phyloP scores from a whole-genome alignment of 2,113 vertebrate genomes.

The Pristiophorus japonicus region DNA sequence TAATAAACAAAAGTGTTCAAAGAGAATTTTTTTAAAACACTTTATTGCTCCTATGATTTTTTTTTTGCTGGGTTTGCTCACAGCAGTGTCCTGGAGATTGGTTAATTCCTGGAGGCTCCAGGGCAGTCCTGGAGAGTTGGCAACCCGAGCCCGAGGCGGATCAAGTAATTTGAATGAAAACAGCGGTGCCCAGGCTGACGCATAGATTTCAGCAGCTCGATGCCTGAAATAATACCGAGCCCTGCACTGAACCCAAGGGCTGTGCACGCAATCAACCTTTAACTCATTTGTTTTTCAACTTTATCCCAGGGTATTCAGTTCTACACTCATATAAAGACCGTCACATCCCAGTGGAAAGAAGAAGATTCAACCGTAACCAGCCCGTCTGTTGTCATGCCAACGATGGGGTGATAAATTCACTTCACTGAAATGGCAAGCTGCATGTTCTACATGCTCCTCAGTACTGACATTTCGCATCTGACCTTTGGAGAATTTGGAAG shows the following conservation, averaged over 20 bases:
- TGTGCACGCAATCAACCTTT: background rate
- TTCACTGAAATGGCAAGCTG: background rate
- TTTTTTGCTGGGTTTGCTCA: background rate
- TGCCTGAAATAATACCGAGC: background rate
- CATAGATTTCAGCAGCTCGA: background rate
- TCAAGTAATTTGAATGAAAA: background rate
- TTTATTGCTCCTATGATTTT: background rate
- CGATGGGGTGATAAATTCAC: conserved; percentile 77
- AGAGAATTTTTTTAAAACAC: background rate
- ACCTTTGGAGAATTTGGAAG: background rate
- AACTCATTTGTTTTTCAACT: conserved; percentile 31
- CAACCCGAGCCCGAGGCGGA: background rate
- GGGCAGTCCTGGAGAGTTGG: background rate
- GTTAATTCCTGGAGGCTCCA: background rate
- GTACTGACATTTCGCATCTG: background rate
- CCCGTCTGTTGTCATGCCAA: conserved; percentile 90
- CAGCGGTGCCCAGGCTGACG: background rate
- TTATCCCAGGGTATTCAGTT: conserved; percentile 81
- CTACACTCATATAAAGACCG: conserved; percentile 91
- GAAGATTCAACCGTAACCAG: conserved; percentile 81
- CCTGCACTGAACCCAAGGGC: too few relatives aligned
- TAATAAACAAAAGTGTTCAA: background rate
- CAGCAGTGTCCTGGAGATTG: background rate
- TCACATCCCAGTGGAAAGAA: conserved; percentile 94
- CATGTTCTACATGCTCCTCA: conserved; percentile 38